Evolutionary conservation across 2,113 vertebrate species (phyloP), one percentile per base, ranked within the genome.

Genomic region (Epinephelus fuscoguttatus): DNA sequence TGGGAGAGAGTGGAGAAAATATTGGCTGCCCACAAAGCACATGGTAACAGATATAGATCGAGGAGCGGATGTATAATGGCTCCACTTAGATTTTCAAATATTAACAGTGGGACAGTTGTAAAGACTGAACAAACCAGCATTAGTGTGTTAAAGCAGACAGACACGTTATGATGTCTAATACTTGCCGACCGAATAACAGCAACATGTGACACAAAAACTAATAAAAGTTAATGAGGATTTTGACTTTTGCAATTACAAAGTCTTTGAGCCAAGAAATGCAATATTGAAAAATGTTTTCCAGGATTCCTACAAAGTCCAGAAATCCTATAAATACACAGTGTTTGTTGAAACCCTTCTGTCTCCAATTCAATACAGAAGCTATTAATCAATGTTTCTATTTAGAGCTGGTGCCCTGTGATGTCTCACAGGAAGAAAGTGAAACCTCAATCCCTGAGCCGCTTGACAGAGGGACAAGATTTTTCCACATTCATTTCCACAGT

Each of bases 321-420:
- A 85, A 85, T 53, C 40, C 77, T 85, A 85, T 80, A 89, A 91
- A 89, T 88, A 91, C 55, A 33, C 52, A 11, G 60, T 3, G 4
- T 85, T 80, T 84, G 70, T 27, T 79, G 57, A 88, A 86, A 84
- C 68, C 92, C 78, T 23, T 81, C 82, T 74, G 80, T 89, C 76
- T 92, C 77, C 50, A 67, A 76, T 93, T 87, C 80, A 77, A 71
- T 52, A 63, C 82, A 79, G 73, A 73, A 75, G 88, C 88, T 66
- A 78, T 93, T 81, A 92, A 95, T 94, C 92, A 64, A 94, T 90
- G 68, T 45, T 53, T 91, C 91, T 85, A 92, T 94, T 93, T 91
- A 62, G 52, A 91, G 91, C 82, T 64, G 75, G 82, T 77, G 88
- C 84, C 75, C 60, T 72, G 73, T 87, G 78, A 85, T 70, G 76